Evolutionary conservation across 35 echinoderm and acorn worm species (phyloP).

Genomic region (Ophiothrix spiculata): DNA sequence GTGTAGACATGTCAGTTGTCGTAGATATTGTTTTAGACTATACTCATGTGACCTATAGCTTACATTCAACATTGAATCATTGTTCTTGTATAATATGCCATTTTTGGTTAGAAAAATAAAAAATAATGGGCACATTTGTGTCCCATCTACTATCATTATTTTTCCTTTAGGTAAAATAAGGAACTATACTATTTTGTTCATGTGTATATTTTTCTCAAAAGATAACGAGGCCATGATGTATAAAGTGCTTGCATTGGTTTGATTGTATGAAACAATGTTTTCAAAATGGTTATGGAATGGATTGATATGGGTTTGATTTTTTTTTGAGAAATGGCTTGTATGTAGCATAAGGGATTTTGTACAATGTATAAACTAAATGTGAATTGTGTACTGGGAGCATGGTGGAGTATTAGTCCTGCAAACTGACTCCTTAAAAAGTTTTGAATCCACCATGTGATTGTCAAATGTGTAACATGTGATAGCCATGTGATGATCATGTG

Average conservation of each 20-base stretch:
- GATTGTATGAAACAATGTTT: not conserved
- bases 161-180: not conserved
- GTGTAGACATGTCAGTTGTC: not conserved
- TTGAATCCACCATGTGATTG: not conserved
- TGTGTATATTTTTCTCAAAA: conserved; percentile 9
- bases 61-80: conserved; percentile 1
- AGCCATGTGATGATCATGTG: conserved; percentile 24
- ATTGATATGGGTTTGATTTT: not conserved
- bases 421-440: conserved; percentile 4
- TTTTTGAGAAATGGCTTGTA: not conserved
- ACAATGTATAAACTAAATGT: conserved; percentile 2
- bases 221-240: not conserved
- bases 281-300: not conserved
- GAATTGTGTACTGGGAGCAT: not conserved
- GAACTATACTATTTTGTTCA: not conserved
- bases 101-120: not conserved
- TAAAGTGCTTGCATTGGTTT: conserved; percentile 4
- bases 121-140: not conserved
- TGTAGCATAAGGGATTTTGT: conserved; percentile 6
- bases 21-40: not conserved
- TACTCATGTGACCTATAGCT: not conserved
- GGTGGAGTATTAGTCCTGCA: not conserved
- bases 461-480: conserved; percentile 13
- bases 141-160: not conserved
- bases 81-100: conserved; percentile 11